Percentiles rank a stretch among this genome's conserved stretches.
Evolutionary conservation across 2,888 invertebrate species (phyloP).

Genomic region (Tipula unca): DNA sequence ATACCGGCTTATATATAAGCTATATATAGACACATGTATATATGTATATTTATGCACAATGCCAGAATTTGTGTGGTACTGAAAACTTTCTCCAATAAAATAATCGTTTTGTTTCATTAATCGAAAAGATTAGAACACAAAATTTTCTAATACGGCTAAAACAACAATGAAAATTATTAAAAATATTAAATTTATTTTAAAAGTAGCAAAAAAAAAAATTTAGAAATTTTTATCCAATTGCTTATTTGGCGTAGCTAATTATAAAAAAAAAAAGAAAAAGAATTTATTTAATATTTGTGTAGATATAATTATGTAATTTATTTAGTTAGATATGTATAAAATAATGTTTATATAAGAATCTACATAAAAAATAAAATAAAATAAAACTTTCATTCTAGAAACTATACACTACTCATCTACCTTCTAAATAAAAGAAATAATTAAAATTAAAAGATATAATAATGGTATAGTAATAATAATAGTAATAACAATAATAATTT

Average conservation of each 20-base stretch:
- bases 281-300: slow-evolving; percentile 8
- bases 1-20: background rate
- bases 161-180: background rate
- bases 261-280: slow-evolving; percentile 4
- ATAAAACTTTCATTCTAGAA: background rate
- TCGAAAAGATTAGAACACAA: slow-evolving; percentile 8
- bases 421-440: background rate
- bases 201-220: slow-evolving; percentile 10
- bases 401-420: background rate
- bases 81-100: background rate
- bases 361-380: background rate
- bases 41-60: background rate
- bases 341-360: background rate
- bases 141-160: background rate
- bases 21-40: background rate
- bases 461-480: background rate
- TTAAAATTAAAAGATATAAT: background rate
- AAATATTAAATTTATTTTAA: background rate
- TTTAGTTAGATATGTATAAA: background rate
- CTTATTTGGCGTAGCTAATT: slow-evolving; percentile 19
- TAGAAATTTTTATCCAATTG: slow-evolving; percentile 20
- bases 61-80: background rate
- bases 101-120: background rate
- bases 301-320: background rate
- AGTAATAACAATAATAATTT: background rate